These are phyloP conservation scores for Octodon degus DNA, from an alignment of 2,113 vertebrate genomes.

Conservation along the genomic window DNA sequence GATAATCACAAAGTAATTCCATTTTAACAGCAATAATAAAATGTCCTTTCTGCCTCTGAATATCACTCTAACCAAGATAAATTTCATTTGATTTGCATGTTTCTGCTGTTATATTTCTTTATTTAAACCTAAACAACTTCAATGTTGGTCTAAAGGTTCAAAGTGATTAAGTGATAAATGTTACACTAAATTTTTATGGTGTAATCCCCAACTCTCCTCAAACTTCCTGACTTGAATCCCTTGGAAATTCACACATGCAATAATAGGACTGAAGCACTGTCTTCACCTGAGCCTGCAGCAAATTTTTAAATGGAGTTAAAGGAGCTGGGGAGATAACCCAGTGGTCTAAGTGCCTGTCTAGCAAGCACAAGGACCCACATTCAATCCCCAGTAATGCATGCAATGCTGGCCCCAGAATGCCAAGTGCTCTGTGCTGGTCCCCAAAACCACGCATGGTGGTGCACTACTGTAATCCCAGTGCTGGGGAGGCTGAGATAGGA, in stretches of 20 bases:
- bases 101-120: background rate
- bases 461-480: no score
- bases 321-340: no score
- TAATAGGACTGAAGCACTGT: background rate
- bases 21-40: background rate
- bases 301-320: conserved; percentile 18
- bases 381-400: no score
- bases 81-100: background rate
- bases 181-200: background rate
- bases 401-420: no score
- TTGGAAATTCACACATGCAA: background rate
- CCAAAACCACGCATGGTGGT: no score
- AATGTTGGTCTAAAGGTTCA: background rate
- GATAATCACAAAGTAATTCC: background rate
- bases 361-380: no score
- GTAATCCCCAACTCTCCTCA: background rate
- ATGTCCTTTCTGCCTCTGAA: background rate
- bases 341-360: no score
- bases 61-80: background rate
- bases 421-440: no score
- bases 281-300: background rate
- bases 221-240: background rate
- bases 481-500: no score
- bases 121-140: background rate
- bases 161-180: background rate